Percentiles rank a stretch among this genome's conserved stretches.
These are phyloP conservation scores for Calliopsis andreniformis DNA, from an alignment of 1,140 invertebrate species.

Conservation along the genomic window DNA sequence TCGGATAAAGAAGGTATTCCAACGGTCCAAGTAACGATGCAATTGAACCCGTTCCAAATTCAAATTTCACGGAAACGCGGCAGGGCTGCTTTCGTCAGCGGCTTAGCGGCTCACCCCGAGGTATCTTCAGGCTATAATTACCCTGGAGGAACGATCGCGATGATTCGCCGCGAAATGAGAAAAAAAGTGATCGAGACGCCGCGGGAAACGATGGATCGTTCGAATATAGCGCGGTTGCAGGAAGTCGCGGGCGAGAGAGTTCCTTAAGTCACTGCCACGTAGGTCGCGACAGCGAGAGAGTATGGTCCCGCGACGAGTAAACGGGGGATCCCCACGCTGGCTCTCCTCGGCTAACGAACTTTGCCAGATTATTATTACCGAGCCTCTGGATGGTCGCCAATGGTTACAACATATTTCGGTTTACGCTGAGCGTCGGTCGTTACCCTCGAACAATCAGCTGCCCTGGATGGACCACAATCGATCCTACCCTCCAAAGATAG, in stretches of 20 bases:
- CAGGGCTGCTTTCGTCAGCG: too few relatives aligned
- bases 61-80: slow-evolving; percentile 6
- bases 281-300: slow-evolving; percentile 10
- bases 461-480: slow-evolving; percentile 35
- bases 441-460: slow-evolving; percentile 65
- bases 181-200: too few relatives aligned
- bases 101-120: too few relatives aligned
- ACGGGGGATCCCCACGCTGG: slow-evolving; percentile 40
- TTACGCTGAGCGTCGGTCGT: slow-evolving; percentile 64
- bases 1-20: not conserved
- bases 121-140: too few relatives aligned
- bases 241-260: too few relatives aligned
- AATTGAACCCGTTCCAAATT: slow-evolving; percentile 9
- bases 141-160: too few relatives aligned
- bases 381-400: slow-evolving; percentile 68
- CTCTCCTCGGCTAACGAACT: slow-evolving; percentile 70
- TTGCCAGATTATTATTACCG: slow-evolving; percentile 72
- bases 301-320: slow-evolving; percentile 43
- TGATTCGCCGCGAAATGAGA: too few relatives aligned
- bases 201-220: too few relatives aligned
- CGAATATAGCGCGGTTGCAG: too few relatives aligned
- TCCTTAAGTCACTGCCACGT: slow-evolving; percentile 51
- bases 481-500: slow-evolving; percentile 53
- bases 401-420: slow-evolving; percentile 73
- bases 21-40: slow-evolving; percentile 4